Base-by-base conservation (phyloP, 2,888 invertebrate genomes). In the Phengaris arion region DNA sequence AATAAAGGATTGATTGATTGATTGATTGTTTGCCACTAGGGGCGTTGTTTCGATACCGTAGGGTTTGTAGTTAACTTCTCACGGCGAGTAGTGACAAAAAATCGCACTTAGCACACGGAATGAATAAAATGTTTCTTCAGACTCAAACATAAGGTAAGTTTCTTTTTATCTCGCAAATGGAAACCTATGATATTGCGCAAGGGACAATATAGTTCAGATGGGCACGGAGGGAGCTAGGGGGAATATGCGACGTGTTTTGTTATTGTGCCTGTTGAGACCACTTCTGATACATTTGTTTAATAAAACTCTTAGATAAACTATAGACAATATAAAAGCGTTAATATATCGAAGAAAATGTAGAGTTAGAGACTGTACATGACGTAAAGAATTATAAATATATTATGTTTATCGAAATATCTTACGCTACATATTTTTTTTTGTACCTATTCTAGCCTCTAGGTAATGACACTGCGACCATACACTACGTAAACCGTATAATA, bases 171-270 rank as follows among this genome's bases (percentile, higher is more conserved):
- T 72, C 35, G 35, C 13, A 54, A 72, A 72, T 54, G 72, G 72
- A 52, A 72, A 72, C 54, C 52, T 72, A 52, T 70, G 69, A 69
- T 69, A 51, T 70, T 70, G 22, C 72, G 51, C 54, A 52, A 52
- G 52, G 72, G 72, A 54, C 72, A 72, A 52, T 72, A 54, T 72
- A 72, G 72, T 72, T 54, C 52, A 72, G 72, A 54, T 72, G 72
- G 12, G 54, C 6, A 13, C 48, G 6, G 12, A 1, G 64, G 54
- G 72, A 52, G 22, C 15, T 13, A 72, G 54, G 72, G 72, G 70
- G 22, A 35, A 7, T 35, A 35, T 35, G 13, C 48, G 48, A 52
- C 72, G 52, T 72, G 52, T 72, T 72, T 52, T 72, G 52, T 72
- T 72, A 72, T 72, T 22, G 52, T 13, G 13, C 52, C 35, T 64